Base-by-base conservation (phyloP, 2,888 invertebrate species). In the Conistra vaccinii region DNA sequence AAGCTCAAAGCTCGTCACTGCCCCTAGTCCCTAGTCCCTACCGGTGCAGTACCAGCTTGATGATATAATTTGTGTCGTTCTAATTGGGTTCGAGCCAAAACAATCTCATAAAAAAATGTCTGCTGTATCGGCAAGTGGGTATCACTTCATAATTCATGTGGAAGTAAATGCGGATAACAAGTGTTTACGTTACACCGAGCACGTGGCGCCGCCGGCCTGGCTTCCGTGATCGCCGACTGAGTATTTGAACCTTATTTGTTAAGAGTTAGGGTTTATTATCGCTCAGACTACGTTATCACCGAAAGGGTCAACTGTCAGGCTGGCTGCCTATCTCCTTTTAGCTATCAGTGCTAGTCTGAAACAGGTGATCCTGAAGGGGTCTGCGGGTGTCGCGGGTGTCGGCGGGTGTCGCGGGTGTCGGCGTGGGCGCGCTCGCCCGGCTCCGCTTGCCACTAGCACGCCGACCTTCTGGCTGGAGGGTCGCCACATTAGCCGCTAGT, bases 341-440 rank as follows among this genome's bases (percentile, higher is more conserved):
- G 78, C 78, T 82, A 81, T 75, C 71, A 68, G 62, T 65, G 48
- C 70, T 60, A 57, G 80, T 73, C 78, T 76, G 80, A 78, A 78
- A 83, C 85, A 85, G 88, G 85, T 84, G 85, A 83, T 88, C 86
- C 86, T 85, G 89, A 86, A 88, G 87, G 85, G 63, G 83, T 32
- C 57, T n/a, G 82, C 76, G 77, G 82, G 81, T 42, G 81, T 14
- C 48, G 78, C 42, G 83, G 72, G 74, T 42, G 62, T 63, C 39
- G 73, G 42, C 51, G 63, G 29, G 63, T 53, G 53, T 69, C 62
- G 58, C 78, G 60, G 23, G 63, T 66, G 77, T 70, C 66, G 29
- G 72, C 76, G 80, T 76, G 84, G 74, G 77, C 76, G 85, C 73
- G 80, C 69, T 61, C 60, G 65, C 74, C 61, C 20, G 32, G 58